Base-by-base conservation (phyloP, 1,140 invertebrate species). In the Hetaerina americana region DNA sequence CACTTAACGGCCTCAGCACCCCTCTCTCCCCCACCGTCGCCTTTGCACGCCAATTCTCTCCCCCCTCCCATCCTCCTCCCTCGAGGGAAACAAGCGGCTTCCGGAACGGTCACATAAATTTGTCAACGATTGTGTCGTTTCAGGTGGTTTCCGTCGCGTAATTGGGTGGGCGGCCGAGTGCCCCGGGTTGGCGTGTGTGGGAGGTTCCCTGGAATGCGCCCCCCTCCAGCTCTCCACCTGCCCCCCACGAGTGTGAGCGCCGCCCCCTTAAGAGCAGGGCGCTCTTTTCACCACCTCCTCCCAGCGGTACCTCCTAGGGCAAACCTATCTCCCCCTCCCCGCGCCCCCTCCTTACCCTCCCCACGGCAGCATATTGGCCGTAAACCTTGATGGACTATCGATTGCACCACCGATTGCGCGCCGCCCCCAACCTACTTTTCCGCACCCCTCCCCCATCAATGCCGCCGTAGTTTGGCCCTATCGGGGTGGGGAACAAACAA, bases 71-170 rank as follows among this genome's bases (percentile, higher is more conserved):
- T n/a, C 22, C 40, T 18, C 31, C 18, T 8, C 18, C 18, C 31
- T 18, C 31, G 6, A 18, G 6, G 15, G 40, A 57, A n/a, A 57
- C 40, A 57, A 57, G 15, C 40, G 40, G 2, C 40, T 12, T n/a
- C 22, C 26, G 68, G 26, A 69, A 69, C 28, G 26, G 68, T 69
- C 68, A 28, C 68, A 69, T 69, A 69, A 69, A 69, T 69, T 69
- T 68, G 67, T 26, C 67, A 68, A 25, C 67, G 67, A 68, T 68
- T 69, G 18, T 28, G n/a, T 28, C 24, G 28, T 69, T 69, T 69
- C 68, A 69, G 68, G 68, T 69, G 28, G 68, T 28, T 57, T 57
- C 15, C 15, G 28, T 22, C 28, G 68, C 28, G 68, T 69, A 69
- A 69, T 69, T 69, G 68, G 68, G 26, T n/a, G 22, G 26, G 68